phyloP scores from a whole-genome alignment of 2,113 vertebrate species.

The Pseudorhombus dupliciocellatus region DNA sequence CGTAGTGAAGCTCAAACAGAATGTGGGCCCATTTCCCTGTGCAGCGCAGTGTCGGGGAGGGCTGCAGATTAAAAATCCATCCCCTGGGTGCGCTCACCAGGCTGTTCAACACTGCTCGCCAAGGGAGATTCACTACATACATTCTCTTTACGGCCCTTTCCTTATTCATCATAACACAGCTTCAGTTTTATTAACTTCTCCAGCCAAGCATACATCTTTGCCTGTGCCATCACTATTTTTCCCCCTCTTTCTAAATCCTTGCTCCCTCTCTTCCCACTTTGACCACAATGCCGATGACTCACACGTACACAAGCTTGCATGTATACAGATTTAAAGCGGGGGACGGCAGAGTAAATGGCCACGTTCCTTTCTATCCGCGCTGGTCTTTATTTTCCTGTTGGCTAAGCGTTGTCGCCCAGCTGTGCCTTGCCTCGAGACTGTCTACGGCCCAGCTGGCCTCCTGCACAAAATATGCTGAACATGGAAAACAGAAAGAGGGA shows the following conservation, averaged over 20 bases:
- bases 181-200: conserved; percentile 82
- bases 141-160: conserved; percentile 79
- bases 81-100: conserved; percentile 76
- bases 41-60: conserved; percentile 58
- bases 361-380: conserved; percentile 37
- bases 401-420: conserved; percentile 33
- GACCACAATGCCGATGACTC: conserved; percentile 45
- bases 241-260: conserved; percentile 42
- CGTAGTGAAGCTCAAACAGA: conserved; percentile 66
- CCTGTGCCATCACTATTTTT: conserved; percentile 63
- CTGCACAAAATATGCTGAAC: conserved; percentile 39
- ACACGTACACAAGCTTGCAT: conserved; percentile 43
- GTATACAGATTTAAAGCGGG: conserved; percentile 53
- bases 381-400: conserved; percentile 51
- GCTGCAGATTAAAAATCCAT: conserved; percentile 77
- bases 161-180: conserved; percentile 82
- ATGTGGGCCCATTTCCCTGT: conserved; percentile 56
- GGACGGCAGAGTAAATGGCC: conserved; percentile 41
- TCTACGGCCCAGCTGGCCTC: conserved; percentile 44
- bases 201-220: conserved; percentile 73
- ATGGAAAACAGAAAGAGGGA: conserved; percentile 29
- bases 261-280: conserved; percentile 21
- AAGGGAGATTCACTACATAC: conserved; percentile 78
- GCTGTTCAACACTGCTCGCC: conserved; percentile 71
- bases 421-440: conserved; percentile 19